These are phyloP conservation scores for Sus scrofa DNA, from an alignment of 2,113 vertebrate species.

Conservation along the genomic window T2T-Sscrofa CM000826.6:94946001-94946500, in stretches of 20 bases:
- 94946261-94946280: neutral
- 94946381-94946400: conserved; percentile 15
- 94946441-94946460: neutral
- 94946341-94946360: neutral
- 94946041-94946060: neutral
- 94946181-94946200: too few relatives aligned
- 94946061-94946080: conserved; percentile 29
- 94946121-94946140: neutral
- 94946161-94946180: neutral
- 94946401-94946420: neutral
- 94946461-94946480: neutral
- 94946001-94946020: neutral
- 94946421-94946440: neutral
- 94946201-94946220: neutral
- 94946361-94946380: neutral
- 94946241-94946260: neutral
- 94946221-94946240: neutral
- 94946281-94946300: neutral
- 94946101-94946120: neutral
- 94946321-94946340: neutral
- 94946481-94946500: neutral
- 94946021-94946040: neutral
- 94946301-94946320: neutral
- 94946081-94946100: neutral
- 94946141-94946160: neutral